These are phyloP conservation scores for Cephonodes hylas DNA, from an alignment of 2,888 invertebrate species.

Conservation along the genomic window DNA sequence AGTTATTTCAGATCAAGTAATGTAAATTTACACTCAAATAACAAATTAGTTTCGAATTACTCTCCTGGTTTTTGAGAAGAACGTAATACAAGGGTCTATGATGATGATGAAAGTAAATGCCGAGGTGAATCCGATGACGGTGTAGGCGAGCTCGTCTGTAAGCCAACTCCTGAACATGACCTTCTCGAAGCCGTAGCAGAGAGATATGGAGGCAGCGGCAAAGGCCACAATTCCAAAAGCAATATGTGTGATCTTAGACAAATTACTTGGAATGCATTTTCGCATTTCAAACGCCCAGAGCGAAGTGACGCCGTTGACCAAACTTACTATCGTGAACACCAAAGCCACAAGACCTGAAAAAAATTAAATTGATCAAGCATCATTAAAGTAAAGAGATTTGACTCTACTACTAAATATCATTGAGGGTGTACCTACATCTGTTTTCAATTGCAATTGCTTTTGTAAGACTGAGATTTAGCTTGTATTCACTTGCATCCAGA, in stretches of 20 bases:
- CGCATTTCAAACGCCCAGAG: constrained; percentile 53
- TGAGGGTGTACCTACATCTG: too few species aligned
- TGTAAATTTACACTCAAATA: neutral
- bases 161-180: constrained; percentile 39
- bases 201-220: constrained; percentile 31
- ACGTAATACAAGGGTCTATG: constrained; percentile 46
- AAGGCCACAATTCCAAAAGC: constrained; percentile 53
- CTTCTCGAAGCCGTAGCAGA: constrained; percentile 58
- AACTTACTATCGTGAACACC: constrained; percentile 50
- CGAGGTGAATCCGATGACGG: constrained; percentile 44
- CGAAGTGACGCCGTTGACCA: constrained; percentile 54
- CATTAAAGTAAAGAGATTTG: too few species aligned
- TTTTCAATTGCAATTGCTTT: too few species aligned
- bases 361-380: too few species aligned
- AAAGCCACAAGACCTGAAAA: constrained; percentile 49
- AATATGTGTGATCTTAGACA: constrained; percentile 55
- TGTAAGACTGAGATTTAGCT: too few species aligned
- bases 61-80: constrained; percentile 31
- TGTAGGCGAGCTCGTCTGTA: constrained; percentile 31
- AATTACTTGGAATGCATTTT: constrained; percentile 39
- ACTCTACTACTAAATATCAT: too few species aligned
- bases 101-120: constrained; percentile 41
- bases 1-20: neutral
- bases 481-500: too few species aligned
- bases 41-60: neutral